A percentile compares a stretch with the other conserved stretches of the same genome.
phyloP scores from a whole-genome alignment of 2,797 vertebrate genomes.

The Labeo calbasu region DNA sequence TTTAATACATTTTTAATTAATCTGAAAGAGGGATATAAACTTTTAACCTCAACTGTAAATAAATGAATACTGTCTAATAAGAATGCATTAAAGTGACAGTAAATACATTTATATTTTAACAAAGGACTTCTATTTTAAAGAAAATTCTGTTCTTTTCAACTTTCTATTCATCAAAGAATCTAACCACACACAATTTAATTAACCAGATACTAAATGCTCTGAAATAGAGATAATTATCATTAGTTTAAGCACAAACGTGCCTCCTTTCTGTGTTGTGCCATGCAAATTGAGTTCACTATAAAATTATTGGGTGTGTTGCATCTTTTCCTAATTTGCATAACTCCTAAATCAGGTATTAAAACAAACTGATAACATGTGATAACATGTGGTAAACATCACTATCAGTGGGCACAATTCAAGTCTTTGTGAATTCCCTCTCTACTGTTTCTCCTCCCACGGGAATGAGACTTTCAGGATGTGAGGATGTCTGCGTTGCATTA shows the following conservation, averaged over 20 bases:
- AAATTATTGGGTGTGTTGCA: neutral
- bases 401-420: slow-evolving; percentile 19
- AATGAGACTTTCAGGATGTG: slow-evolving; percentile 59
- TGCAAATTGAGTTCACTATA: neutral
- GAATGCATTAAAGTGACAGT: neutral
- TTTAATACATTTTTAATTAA: too few species aligned
- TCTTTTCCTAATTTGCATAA: slow-evolving; percentile 7
- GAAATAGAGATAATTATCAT: neutral
- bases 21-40: too few species aligned
- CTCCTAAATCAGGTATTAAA: neutral
- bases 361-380: neutral
- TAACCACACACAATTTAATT: too few species aligned
- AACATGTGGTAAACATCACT: slow-evolving; percentile 26
- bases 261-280: neutral
- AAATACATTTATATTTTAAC: neutral
- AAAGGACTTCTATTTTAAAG: neutral
- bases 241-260: neutral
- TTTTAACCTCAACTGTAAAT: too few species aligned
- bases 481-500: slow-evolving; percentile 55
- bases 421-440: neutral
- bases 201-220: neutral
- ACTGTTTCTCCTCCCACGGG: neutral
- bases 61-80: neutral
- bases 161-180: neutral
- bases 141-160: neutral